Base-by-base conservation (phyloP, 2,797 vertebrate species). In the Hippocampus kuda region DNA sequence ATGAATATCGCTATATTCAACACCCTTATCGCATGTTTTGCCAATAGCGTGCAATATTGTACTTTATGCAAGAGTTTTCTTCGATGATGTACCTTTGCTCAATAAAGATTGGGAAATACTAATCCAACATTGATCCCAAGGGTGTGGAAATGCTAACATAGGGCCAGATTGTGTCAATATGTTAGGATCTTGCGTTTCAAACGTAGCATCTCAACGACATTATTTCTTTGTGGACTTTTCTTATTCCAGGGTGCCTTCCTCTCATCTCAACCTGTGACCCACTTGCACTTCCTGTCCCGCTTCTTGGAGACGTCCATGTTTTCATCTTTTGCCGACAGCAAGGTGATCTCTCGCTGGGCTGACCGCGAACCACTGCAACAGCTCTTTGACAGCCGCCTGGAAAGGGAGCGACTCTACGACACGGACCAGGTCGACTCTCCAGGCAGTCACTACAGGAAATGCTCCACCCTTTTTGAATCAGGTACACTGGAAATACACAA, bases 231-330 rank as follows among this genome's bases (percentile, higher is more conserved):
- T 27, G 26, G 12, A 27, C 26, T 27, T 30, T 2, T 15, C 4
- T 13, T 38, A 61, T 61, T 38, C 12, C 59, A 99, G 97, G 95
- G 94, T 72, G 98, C 97, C 49, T 99, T 99, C 86, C 93, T 99
- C 74, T 97, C 94, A 3, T 92, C 94, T 84, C 96, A 99, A 82
- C 95, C 97, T 0, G 92, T 92, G 54, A 89, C 92, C 60, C 94
- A 95, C 80, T 90, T 97, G 82, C 93, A 93, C 69, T 99, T 99
- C 85, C 91, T 99, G 77, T 99, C 97, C 12, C 94, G 93, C 79
- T 99, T 99, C 89, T 93, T 99, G 60, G 97, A 99, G 90, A 99
- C 97, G 11, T 94, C 96, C 90, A 99, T 99, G 95, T 99, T 99
- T 86, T 96, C 95, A 69, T 94, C 93, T 12, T 99, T 99, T 77